Evolutionary conservation across 1,140 invertebrate genomes (phyloP), one percentile per base, ranked within the genome.

Genomic region (Proales similis): DNA sequence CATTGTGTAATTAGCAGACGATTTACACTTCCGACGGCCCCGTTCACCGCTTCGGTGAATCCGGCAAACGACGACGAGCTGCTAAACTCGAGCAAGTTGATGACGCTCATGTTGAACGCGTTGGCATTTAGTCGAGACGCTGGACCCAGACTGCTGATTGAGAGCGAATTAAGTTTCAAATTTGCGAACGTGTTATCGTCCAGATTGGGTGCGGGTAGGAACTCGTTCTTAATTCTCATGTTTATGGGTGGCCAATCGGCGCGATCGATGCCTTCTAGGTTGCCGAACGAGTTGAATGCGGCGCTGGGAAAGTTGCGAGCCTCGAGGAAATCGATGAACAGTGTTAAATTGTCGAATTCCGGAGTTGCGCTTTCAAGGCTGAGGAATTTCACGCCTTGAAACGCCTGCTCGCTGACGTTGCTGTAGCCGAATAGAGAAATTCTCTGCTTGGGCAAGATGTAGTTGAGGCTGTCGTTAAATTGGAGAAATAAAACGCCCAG

Each of bases 351-450:
- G 14, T 46, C 27, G 14, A 17, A 46, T 24, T 46, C 14, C 24
- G 11, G 9, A 19, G n/a, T 4, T 19, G 17, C 22, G 4, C 5
- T 43, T 2, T 46, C 43, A 11, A 3, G 3, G n/a, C 27, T 24
- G n/a, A 46, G 20, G 27, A 46, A 46, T 46, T 46, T 46, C 9
- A 46, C 11, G 27, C 27, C n/a, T 46, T 46, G 24, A 46, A 46
- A 46, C 5, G 43, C 43, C 9, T 46, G 12, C 3, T 20, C 20
- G 4, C 5, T 14, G 5, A 46, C 11, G 11, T 5, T 46, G 14
- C 27, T 12, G 14, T 11, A 46, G 3, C 43, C 43, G 27, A 7
- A 46, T 24, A 46, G 27, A 7, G 43, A 2, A 17, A 46, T 24
- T 5, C 17, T 5, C 27, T 46, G 43, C n/a, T 46, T 46, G 17